phyloP scores from a whole-genome alignment of 2,888 invertebrate genomes.

The Brachyopa scutellaris region DNA sequence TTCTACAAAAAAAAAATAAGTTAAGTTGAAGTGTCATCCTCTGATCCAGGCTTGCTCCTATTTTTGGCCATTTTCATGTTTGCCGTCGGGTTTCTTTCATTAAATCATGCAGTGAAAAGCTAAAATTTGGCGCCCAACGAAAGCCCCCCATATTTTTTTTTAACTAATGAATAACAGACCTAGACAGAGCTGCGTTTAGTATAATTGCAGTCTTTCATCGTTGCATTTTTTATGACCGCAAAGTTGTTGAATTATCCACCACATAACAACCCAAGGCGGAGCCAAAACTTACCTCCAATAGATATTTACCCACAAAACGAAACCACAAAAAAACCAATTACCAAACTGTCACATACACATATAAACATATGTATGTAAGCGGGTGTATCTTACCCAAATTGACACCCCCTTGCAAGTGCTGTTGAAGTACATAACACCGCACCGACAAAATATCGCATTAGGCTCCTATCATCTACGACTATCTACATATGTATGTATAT shows the following conservation, averaged over 20 bases:
- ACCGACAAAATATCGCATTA: constrained; percentile 36
- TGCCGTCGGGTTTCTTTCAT: no score
- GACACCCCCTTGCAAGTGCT: constrained; percentile 38
- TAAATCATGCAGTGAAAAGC: no score
- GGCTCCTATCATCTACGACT: constrained; percentile 26
- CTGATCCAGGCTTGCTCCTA: no score
- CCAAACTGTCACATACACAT: constrained; percentile 32
- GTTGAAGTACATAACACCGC: constrained; percentile 32
- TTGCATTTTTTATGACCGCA: constrained; percentile 11
- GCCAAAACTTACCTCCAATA: constrained; percentile 25
- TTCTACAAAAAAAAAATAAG: no score
- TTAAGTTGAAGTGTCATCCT: no score
- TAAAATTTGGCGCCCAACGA: no score
- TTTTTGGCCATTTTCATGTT: no score
- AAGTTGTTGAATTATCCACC: constrained; percentile 18
- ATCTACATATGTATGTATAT: background rate
- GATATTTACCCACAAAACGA: constrained; percentile 39
- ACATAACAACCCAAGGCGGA: constrained; percentile 39
- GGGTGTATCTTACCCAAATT: constrained; percentile 49
- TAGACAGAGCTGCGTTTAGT: no score
- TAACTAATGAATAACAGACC: no score
- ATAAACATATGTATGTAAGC: no score
- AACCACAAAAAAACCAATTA: constrained; percentile 38
- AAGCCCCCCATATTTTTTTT: no score
- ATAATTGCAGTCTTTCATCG: background rate